Evolutionary conservation across 1,140 invertebrate genomes (phyloP), one percentile per base, ranked within the genome.

Genomic region (Pseudomyrmex gracilis): DNA sequence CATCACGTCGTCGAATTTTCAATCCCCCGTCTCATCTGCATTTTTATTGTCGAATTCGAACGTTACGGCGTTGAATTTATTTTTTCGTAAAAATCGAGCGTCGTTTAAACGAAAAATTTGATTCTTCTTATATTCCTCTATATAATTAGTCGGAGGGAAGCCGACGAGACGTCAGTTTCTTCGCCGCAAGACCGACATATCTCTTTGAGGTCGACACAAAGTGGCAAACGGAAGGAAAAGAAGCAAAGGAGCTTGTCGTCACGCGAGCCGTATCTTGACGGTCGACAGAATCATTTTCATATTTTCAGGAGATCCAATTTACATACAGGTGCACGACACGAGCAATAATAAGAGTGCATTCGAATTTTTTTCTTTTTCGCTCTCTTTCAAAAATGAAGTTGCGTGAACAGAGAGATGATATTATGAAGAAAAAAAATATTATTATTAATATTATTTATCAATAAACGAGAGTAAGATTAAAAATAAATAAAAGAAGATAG

Each of bases 221-320:
- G 63, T 53, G 80, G 67, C 20, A 34, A 86, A 86, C 63, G 74
- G 82, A 70, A 77, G 24, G 58, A 53, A 87, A 84, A 73, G 73
- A 66, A 71, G 60, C 63, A 80, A 84, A 51, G 49, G 49, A 34
- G 55, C 67, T 63, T 84, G 60, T 80, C 68, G 84, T 83, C 86
- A 84, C 86, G 86, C 84, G 47, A 87, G 10, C 73, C 17, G 24
- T 51, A 73, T 83, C 73, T 70, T 70, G 47, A 49, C 45, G 47
- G 22, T 61, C 55, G 63, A 53, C 53, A 73, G 55, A 43, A 85
- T 87, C 83, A 76, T 73, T 83, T 84, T 77, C 76, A 57, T 78
- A 67, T 63, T 78, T 78, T 73, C 82, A 68, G 67, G 47, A 73
- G 47, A 67, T 24, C 49, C 10, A 49, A 85, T 87, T 85, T 85